These are phyloP conservation scores for Cephalotes varians DNA, from an alignment of 2,888 invertebrate genomes.

Conservation along the genomic window DNA sequence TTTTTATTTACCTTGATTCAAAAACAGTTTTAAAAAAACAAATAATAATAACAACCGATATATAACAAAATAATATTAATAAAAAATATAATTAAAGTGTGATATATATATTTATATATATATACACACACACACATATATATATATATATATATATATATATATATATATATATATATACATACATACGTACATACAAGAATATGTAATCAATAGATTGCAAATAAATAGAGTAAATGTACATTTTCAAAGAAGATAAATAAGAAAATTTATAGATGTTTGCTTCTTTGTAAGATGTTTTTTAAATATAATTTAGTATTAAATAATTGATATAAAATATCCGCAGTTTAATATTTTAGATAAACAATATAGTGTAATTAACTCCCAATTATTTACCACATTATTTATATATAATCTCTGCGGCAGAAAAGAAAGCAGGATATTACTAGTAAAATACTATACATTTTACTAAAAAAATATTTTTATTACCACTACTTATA, in stretches of 20 bases:
- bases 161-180: no score
- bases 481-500: constrained; percentile 46
- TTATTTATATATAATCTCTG: background rate
- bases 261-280: background rate
- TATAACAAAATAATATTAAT: no score
- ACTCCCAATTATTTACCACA: background rate
- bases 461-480: constrained; percentile 34
- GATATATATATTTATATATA: no score
- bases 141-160: no score
- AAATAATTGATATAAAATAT: background rate
- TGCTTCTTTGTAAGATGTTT: background rate
- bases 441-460: background rate
- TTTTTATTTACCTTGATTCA: no score
- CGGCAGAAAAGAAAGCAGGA: background rate
- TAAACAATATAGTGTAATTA: background rate
- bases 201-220: constrained; percentile 14
- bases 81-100: no score
- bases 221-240: background rate
- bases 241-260: background rate
- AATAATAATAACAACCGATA: no score
- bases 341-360: constrained; percentile 1
- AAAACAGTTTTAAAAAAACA: no score
- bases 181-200: background rate
- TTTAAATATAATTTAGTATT: background rate
- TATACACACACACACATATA: no score